These are phyloP conservation scores for Ormyrus nitidulus DNA, from an alignment of 2,888 invertebrate species.

Conservation along the genomic window DNA sequence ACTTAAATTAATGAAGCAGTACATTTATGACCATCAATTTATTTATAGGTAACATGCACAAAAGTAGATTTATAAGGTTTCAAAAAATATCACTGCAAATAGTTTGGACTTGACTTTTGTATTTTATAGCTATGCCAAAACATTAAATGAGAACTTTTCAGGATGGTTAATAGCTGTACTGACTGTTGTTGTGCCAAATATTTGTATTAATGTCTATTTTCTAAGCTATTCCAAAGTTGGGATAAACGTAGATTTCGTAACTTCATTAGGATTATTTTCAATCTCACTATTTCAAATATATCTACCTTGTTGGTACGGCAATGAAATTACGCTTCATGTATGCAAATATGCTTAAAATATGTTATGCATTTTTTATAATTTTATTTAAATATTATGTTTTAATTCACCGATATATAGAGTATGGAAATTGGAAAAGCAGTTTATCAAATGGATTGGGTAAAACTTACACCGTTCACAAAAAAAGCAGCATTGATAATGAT, in stretches of 20 bases:
- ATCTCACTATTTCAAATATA: slow-evolving; percentile 29
- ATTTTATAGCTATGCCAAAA: slow-evolving; percentile 17
- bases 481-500: background rate
- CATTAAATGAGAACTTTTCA: slow-evolving; percentile 14
- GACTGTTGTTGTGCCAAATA: slow-evolving; percentile 26
- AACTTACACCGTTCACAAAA: background rate
- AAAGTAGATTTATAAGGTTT: background rate
- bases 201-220: slow-evolving; percentile 28
- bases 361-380: background rate
- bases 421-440: background rate
- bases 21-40: slow-evolving; percentile 32
- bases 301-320: slow-evolving; percentile 49
- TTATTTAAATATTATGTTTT: background rate
- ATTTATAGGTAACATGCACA: slow-evolving; percentile 21
- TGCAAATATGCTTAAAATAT: background rate
- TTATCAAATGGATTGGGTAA: background rate
- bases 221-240: background rate
- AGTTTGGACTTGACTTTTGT: background rate
- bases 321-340: slow-evolving; percentile 47
- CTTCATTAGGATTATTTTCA: slow-evolving; percentile 6
- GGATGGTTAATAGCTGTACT: slow-evolving; percentile 16
- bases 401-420: background rate
- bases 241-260: background rate
- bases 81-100: background rate
- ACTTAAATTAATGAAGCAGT: slow-evolving; percentile 11